Conservation (phyloP, 1,140 invertebrate species). For the Pseudomyrmex cubaensis region DNA sequence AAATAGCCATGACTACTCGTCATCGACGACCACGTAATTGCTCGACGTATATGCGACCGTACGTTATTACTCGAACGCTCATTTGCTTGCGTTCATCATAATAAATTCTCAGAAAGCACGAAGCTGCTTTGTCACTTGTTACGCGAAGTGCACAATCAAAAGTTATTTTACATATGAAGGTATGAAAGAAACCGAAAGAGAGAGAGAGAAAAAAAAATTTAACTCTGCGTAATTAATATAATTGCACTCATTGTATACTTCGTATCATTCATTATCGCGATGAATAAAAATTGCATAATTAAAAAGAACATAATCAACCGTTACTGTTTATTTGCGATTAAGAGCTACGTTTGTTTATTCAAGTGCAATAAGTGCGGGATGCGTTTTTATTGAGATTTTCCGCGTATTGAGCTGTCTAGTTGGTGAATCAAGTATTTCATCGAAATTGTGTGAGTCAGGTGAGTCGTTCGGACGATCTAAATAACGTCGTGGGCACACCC, state of each 20-base stretch:
- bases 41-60: background rate
- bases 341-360: background rate
- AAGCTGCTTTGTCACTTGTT: background rate
- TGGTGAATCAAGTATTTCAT: conserved; percentile 28
- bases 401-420: background rate
- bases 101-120: conserved; percentile 12
- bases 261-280: background rate
- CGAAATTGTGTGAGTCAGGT: conserved; percentile 43
- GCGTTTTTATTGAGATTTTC: background rate
- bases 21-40: conserved; percentile 20
- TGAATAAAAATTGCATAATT: background rate
- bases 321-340: background rate
- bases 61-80: background rate
- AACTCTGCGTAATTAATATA: background rate
- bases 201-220: background rate
- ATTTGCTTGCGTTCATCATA: background rate
- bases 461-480: conserved; percentile 14
- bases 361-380: background rate
- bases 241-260: background rate
- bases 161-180: background rate
- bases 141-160: background rate
- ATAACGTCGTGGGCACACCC: conserved; percentile 39
- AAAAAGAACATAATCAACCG: background rate
- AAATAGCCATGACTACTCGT: conserved; percentile 35
- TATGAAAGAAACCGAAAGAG: too few species aligned